phyloP scores from a whole-genome alignment of 1,140 invertebrate species.

The Tetramorium simillimum region DNA sequence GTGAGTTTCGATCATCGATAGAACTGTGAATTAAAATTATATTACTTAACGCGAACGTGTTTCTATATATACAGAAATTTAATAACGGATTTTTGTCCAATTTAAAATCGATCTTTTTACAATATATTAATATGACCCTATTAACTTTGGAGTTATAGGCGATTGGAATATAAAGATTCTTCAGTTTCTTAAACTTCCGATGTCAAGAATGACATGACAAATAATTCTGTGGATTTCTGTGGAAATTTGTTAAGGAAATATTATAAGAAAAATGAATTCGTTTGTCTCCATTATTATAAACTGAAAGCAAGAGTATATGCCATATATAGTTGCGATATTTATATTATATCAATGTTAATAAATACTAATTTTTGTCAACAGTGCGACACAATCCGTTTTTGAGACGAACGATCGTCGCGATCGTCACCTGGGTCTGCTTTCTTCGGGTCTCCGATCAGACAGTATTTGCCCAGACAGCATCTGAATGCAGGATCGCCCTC shows the following conservation, averaged over 20 bases:
- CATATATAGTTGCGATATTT: neutral
- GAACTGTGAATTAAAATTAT: neutral
- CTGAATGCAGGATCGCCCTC: conserved; percentile 91
- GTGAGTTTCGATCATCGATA: neutral
- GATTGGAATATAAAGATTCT: neutral
- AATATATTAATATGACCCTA: neutral
- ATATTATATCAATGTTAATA: neutral
- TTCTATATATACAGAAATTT: neutral
- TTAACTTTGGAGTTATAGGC: neutral
- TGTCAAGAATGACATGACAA: neutral
- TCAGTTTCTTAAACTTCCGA: neutral
- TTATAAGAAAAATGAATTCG: neutral
- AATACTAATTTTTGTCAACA: neutral
- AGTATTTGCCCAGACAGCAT: conserved; percentile 90
- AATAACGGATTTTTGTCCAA: neutral
- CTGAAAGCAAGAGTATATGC: neutral
- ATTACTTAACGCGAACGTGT: neutral
- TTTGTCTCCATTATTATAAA: neutral
- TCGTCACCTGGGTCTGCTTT: conserved; percentile 91
- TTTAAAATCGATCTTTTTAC: neutral
- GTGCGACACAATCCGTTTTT: neutral
- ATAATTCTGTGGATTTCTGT: neutral
- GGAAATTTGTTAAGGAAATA: neutral
- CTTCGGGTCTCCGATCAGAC: conserved; percentile 91
- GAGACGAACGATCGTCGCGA: conserved; percentile 1